These are phyloP conservation scores for Mirza zaza DNA, from an alignment of 2,113 vertebrate genomes.

Conservation along the genomic window DNA sequence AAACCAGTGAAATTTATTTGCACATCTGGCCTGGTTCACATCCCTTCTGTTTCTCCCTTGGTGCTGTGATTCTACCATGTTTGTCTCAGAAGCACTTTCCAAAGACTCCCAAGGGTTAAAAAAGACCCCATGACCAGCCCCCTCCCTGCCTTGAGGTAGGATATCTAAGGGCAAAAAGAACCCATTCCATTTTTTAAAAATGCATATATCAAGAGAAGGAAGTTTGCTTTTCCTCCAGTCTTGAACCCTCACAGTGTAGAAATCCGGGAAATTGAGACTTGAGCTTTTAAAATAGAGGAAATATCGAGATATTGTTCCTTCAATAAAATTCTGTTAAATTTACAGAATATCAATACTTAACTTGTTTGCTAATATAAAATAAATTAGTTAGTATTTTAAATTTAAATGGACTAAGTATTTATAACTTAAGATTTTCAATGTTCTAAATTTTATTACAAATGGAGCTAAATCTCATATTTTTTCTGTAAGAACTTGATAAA, in stretches of 20 bases:
- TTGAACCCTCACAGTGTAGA: neutral
- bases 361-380: neutral
- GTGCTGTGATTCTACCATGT: neutral
- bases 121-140: neutral
- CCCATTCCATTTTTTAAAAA: neutral
- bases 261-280: neutral
- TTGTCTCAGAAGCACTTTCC: neutral
- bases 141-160: neutral
- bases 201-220: too few species aligned
- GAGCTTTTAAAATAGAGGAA: neutral
- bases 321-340: neutral
- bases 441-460: constrained; percentile 29
- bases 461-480: neutral
- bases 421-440: constrained; percentile 1
- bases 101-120: neutral
- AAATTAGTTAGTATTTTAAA: constrained; percentile 13
- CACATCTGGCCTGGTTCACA: neutral
- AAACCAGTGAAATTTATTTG: neutral
- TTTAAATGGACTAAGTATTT: neutral
- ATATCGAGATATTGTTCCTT: neutral
- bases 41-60: neutral
- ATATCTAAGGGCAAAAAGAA: neutral
- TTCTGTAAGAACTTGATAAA: neutral
- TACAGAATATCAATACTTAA: neutral
- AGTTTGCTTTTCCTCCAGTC: neutral